A percentile compares a stretch with the other conserved stretches of the same genome.
Conservation (phyloP, 1,140 invertebrate species). For the Philopotamus ludificatus region DNA sequence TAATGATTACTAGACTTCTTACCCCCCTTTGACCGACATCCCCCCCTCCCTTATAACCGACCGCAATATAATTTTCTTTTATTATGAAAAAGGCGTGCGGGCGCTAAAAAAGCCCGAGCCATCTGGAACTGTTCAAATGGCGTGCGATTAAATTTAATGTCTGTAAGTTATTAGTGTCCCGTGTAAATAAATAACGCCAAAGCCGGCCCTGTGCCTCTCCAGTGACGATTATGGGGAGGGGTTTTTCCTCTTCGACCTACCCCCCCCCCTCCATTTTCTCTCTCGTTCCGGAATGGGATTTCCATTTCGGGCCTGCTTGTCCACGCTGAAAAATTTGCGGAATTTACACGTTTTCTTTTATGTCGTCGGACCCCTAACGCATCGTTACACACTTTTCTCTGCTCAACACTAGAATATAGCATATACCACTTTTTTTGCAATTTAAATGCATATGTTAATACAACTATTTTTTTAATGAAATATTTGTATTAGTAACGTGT, state of each 20-base stretch:
- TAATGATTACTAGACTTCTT: no score
- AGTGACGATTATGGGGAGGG: slow-evolving; percentile 8
- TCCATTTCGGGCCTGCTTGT: neutral
- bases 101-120: slow-evolving; percentile 10
- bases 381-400: neutral
- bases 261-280: no score
- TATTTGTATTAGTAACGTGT: no score
- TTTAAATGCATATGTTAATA: no score
- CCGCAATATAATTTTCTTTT: slow-evolving; percentile 1
- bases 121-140: slow-evolving; percentile 23
- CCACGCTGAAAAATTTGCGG: slow-evolving; percentile 1
- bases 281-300: neutral
- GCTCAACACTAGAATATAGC: no score
- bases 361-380: neutral
- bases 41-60: neutral
- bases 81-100: neutral
- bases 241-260: no score
- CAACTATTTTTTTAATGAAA: no score
- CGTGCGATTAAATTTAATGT: slow-evolving; percentile 20
- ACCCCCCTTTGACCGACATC: no score
- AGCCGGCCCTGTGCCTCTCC: slow-evolving; percentile 12
- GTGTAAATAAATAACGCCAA: slow-evolving; percentile 22
- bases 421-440: no score
- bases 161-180: slow-evolving; percentile 19
- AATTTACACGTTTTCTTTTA: slow-evolving; percentile 1